Evolutionary conservation across 2,113 vertebrate genomes (phyloP).

Genomic region (Onychostoma macrolepis): DNA sequence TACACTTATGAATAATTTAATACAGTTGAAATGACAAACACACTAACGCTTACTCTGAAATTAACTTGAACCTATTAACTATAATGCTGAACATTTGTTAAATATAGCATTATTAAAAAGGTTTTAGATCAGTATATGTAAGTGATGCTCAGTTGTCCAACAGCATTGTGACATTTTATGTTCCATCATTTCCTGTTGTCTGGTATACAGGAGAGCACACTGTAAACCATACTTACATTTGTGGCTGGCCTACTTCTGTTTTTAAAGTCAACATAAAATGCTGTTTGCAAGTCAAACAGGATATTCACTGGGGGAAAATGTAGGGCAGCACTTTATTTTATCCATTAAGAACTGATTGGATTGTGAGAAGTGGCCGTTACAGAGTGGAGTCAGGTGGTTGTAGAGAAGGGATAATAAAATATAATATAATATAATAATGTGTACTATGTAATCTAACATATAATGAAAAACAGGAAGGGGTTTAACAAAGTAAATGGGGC

Average conservation of each 20-base stretch:
- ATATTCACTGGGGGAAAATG: background rate
- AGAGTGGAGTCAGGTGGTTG: background rate
- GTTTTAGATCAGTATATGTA: background rate
- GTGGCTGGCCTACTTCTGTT: background rate
- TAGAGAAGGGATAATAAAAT: background rate
- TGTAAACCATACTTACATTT: background rate
- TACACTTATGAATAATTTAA: background rate
- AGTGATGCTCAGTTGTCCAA: background rate
- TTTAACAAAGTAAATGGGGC: background rate
- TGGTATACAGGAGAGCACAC: background rate
- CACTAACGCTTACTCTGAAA: background rate
- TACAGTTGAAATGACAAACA: background rate
- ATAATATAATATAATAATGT: background rate
- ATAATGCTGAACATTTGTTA: background rate
- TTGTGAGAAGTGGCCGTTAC: background rate
- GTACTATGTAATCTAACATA: background rate
- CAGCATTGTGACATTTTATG: background rate
- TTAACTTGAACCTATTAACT: background rate
- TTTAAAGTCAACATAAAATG: background rate
- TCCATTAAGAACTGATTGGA: background rate
- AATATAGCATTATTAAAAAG: no score
- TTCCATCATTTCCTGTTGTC: constrained; percentile 25
- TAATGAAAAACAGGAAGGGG: background rate
- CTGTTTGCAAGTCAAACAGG: background rate
- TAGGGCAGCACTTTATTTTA: background rate